Conservation (phyloP, 2,888 invertebrate species). For the Folsomia manolachei region DNA sequence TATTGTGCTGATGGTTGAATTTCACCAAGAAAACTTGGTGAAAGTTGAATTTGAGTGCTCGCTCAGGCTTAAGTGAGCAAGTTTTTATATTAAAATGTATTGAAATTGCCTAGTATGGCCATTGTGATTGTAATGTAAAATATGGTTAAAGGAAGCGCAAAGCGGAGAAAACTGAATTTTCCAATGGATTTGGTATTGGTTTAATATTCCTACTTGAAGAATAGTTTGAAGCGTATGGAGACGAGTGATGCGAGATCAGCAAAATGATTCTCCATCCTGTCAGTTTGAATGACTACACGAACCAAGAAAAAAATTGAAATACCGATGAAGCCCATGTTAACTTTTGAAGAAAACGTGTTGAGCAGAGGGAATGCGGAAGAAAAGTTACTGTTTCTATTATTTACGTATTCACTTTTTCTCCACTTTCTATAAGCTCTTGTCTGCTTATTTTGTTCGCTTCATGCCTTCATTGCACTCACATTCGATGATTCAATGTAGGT, state of each 20-base stretch:
- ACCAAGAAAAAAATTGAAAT: not conserved
- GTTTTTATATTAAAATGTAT: constrained; percentile 8
- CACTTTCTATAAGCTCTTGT: too few relatives aligned
- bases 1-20: not conserved
- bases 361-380: too few relatives aligned
- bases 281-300: not conserved
- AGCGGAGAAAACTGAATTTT: not conserved
- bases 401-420: not conserved
- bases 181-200: not conserved
- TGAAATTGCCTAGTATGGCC: not conserved
- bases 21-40: not conserved
- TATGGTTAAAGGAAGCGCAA: not conserved
- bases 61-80: not conserved
- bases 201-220: too few relatives aligned
- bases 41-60: not conserved
- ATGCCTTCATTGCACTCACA: too few relatives aligned
- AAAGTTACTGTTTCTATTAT: not conserved
- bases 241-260: not conserved
- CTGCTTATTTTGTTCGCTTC: too few relatives aligned
- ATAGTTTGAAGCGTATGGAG: not conserved
- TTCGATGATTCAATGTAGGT: not conserved
- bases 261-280: not conserved
- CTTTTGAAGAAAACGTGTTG: not conserved
- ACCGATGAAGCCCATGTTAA: not conserved
- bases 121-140: not conserved